Evolutionary conservation across 2,113 vertebrate species (phyloP).

Genomic region (Poecilia latipinna): DNA sequence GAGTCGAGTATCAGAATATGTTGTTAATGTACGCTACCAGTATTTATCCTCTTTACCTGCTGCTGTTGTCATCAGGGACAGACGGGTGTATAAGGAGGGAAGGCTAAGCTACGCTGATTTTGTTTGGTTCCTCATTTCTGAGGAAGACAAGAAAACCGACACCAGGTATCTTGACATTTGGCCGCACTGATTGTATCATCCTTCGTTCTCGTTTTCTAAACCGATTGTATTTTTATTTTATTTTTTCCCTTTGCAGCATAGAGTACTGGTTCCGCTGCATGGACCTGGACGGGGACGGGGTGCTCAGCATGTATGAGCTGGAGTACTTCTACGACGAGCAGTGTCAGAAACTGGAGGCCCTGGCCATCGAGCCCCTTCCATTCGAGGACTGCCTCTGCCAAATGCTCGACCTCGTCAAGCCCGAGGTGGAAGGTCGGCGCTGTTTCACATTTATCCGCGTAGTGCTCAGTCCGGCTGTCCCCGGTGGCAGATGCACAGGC

Average conservation of each 20-base stretch:
- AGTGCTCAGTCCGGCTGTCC: neutral
- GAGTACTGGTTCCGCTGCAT: conserved; percentile 99
- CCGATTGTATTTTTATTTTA: neutral
- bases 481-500: neutral
- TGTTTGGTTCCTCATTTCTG: conserved; percentile 96
- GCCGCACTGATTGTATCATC: neutral
- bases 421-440: conserved; percentile 84
- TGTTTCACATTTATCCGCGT: conserved; percentile 28
- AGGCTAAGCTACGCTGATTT: conserved; percentile 92
- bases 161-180: conserved; percentile 83
- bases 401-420: conserved; percentile 94
- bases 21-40: neutral
- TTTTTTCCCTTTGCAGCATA: conserved; percentile 78
- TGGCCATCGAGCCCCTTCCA: conserved; percentile 92
- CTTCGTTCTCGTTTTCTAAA: neutral
- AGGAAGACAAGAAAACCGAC: conserved; percentile 94
- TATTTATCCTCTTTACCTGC: neutral
- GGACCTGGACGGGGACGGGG: conserved; percentile 95
- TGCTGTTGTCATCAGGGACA: conserved; percentile 75
- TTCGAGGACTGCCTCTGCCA: conserved; percentile 97
- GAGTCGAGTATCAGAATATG: conserved; percentile 20
- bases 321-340: conserved; percentile 97
- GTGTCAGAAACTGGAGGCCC: conserved; percentile 88
- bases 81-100: conserved; percentile 83
- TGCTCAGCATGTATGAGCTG: conserved; percentile 93